Evolutionary conservation across 2,113 vertebrate species (phyloP).

Genomic region (Thalassoma bifasciatum): DNA sequence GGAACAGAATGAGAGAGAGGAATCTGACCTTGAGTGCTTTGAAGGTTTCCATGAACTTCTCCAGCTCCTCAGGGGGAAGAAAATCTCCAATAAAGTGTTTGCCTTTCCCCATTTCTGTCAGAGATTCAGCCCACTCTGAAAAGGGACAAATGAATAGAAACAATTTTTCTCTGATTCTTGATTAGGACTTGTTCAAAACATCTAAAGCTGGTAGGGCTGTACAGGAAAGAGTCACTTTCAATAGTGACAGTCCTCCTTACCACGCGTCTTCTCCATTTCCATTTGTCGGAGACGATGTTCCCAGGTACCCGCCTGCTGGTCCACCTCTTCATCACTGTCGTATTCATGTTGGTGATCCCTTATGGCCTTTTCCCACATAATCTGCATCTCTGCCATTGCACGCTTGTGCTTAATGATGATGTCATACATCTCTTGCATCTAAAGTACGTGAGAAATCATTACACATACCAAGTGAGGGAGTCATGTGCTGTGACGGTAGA

Average conservation of each 20-base stretch:
- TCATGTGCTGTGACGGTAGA: background rate
- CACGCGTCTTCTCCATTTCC: slow-evolving; percentile 98
- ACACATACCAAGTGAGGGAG: background rate
- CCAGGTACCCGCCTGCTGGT: slow-evolving; percentile 91
- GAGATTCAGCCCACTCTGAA: slow-evolving; percentile 96
- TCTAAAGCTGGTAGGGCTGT: background rate
- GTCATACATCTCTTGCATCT: slow-evolving; percentile 99
- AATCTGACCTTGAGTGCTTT: slow-evolving; percentile 93
- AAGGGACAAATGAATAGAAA: slow-evolving; percentile 18
- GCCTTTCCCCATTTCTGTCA: slow-evolving; percentile 97
- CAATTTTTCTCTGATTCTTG: background rate
- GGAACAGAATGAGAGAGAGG: background rate
- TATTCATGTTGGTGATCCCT: slow-evolving; percentile 95
- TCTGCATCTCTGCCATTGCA: slow-evolving; percentile 97
- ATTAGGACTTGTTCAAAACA: background rate
- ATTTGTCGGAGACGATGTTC: slow-evolving; percentile 95
- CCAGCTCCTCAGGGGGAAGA: slow-evolving; percentile 94
- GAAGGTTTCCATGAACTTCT: slow-evolving; percentile 99
- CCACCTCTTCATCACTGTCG: slow-evolving; percentile 97
- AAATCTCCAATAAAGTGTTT: slow-evolving; percentile 99
- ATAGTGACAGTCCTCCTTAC: slow-evolving; percentile 70
- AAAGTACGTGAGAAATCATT: background rate
- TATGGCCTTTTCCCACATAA: slow-evolving; percentile 94
- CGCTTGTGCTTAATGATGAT: slow-evolving; percentile 98
- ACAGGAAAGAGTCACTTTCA: background rate